Evolutionary conservation across 2,888 invertebrate genomes (phyloP), one percentile per base, ranked within the genome.

Genomic region (Arrhopalites spinosus): DNA sequence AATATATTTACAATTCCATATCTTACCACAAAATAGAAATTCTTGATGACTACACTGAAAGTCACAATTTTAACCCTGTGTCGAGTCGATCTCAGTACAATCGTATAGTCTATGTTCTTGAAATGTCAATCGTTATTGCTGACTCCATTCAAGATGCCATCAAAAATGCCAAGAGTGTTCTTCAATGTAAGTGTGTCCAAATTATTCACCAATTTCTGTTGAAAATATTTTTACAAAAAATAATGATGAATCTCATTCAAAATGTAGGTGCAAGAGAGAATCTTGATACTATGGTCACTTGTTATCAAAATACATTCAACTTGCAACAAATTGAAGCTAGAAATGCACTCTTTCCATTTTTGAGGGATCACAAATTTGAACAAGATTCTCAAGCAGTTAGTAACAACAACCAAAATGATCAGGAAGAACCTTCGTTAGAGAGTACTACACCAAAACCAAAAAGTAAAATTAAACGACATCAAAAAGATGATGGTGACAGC

Each of bases 131-230:
- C n/a, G 61, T 70, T 0, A 56, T 70, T 15, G 70, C 56, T 8
- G 71, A 71, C 8, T 45, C 61, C 20, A 71, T 71, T 25, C 13
- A 27, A 20, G 71, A 71, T 61, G 59, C 71, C 23, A 71, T 71
- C 20, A 59, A 71, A 15, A 71, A 61, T 71, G 71, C 71, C 2
- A 61, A 71, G 17, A 59, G 71, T 43, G 71, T 71, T 7, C 30
- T 61, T 3, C 20, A 61, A 43, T 43, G 59, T 36, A 36, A 36
- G 36, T 36, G 3, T 36, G 3, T 7, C 11, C 36, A 36, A 7
- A 36, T 36, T 36, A 7, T 36, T 36, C 36, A n/a, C n/a, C n/a
- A n/a, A n/a, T n/a, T n/a, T n/a, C n/a, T n/a, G n/a, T n/a, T n/a
- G n/a, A n/a, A n/a, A n/a, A n/a, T n/a, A n/a, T n/a, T n/a, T n/a